Evolutionary conservation across 2,797 vertebrate genomes (phyloP), one percentile per base, ranked within the genome.

Genomic region (Myotis findleyi): DNA sequence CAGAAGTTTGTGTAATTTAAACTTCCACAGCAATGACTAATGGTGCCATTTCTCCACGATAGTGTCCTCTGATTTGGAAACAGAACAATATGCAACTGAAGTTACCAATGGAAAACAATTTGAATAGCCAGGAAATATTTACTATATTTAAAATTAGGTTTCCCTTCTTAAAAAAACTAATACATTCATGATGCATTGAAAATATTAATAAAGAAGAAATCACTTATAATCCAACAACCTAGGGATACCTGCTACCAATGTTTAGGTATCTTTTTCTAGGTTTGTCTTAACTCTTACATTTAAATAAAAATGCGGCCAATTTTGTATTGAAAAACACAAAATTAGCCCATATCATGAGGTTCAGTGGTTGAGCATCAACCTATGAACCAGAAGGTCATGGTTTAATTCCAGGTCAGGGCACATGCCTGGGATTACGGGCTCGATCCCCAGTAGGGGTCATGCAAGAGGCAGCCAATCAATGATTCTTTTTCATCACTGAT

Each of bases 211-310:
- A 79, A 85, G 8, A 89, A 76, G 23, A 87, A 49, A 57, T 69
- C 38, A 84, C 10, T 94, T 87, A 76, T 87, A 83, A 84, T 87
- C 44, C 71, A 91, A 80, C 36, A 83, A 66, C 30, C 30, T 80
- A 89, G 53, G 13, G 7, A 71, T 33, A 47, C 12, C 16, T 84
- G 57, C 8, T 92, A 13, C 55, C 75, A 83, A 92, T 51, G 6
- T 80, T 59, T 80, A 18, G 44, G 59, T 89, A 87, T 95, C 44
- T 92, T 82, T 90, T 77, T 64, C 82, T 81, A 87, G 21, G 84
- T 59, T 85, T 77, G 17, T 27, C 41, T 75, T 80, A 53, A 73
- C 41, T 33, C 23, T 72, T 81, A 69, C 55, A 83, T 84, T 84
- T 81, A 90, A 95, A 94, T 69, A 64, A 84, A 89, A 82, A 77